phyloP scores from a whole-genome alignment of 2,113 vertebrate species.

The Callithrix jacchus region DNA sequence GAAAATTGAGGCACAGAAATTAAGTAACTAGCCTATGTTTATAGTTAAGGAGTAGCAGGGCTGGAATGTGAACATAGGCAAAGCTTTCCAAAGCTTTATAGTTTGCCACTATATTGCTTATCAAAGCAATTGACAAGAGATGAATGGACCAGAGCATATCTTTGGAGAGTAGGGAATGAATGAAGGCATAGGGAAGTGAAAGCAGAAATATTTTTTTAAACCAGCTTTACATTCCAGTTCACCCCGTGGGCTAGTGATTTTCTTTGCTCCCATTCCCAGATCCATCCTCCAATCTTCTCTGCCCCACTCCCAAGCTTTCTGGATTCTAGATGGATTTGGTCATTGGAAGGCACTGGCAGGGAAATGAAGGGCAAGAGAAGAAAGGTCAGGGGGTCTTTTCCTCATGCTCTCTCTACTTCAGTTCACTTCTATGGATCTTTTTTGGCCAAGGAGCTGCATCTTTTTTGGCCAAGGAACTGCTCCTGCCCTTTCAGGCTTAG shows the following conservation, averaged over 20 bases:
- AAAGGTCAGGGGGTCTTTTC: no score
- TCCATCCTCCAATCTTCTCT: neutral
- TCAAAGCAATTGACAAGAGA: neutral
- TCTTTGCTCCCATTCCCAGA: neutral
- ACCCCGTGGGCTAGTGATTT: neutral
- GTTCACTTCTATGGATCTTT: neutral
- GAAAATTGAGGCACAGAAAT: neutral
- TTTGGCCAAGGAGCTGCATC: neutral
- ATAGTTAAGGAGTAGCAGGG: neutral
- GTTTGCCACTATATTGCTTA: neutral
- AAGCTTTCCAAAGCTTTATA: neutral
- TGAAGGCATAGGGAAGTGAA: neutral
- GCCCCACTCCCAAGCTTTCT: neutral
- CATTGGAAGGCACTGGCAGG: no score
- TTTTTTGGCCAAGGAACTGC: neutral
- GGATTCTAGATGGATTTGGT: neutral
- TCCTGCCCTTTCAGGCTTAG: neutral
- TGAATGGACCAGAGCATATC: neutral
- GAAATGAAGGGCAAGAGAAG: neutral
- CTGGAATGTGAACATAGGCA: neutral
- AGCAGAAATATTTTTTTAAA: neutral
- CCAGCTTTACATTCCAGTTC: neutral
- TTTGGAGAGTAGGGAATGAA: neutral
- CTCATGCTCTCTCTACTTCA: neutral
- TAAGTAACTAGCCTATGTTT: neutral